Base-by-base conservation (phyloP, 2,797 vertebrate species). In the Crypturellus tataupa region DNA sequence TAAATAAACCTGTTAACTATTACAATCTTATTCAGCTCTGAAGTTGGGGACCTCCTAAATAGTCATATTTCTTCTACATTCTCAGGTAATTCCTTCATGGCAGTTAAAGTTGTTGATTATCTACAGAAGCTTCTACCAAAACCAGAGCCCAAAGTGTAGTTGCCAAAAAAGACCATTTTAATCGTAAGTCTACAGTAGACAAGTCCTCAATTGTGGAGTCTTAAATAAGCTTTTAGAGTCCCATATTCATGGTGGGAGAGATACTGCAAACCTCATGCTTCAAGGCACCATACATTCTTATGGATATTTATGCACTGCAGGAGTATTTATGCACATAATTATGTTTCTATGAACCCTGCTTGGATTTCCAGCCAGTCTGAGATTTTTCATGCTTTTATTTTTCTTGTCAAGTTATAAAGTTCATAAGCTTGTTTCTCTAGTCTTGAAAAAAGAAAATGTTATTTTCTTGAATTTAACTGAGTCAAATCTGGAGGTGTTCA, bases 51-150 rank as follows among this genome's bases (percentile, higher is more conserved):
- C 29, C 7, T 77, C 44, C 7, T 53, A 23, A 82, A 33, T 6
- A 29, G 24, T 39, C 33, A 53, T 6, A 5, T 19, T 65, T 56
- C 21, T 65, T 56, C 10, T n/a, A 4, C 29, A 58, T 42, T 64
- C 59, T 60, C 60, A 58, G 53, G 12, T 5, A 0, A 0, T 37
- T 11, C 18, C 31, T n/a, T 73, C 3, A 1, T 15, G 10, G 16
- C 37, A 60, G 31, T 64, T 70, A 39, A 37, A 24, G 27, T 21
- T 53, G 3, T 10, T 77, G 64, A 29, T 9, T 10, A 42, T 29
- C 35, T 8, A 35, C 20, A 40, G 16, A 87, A 85, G 4, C 17
- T 88, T 39, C 11, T 23, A 21, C 25, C 24, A 77, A 64, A 85
- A 55, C 12, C n/a, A 25, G 11, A 55, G 18, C 6, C 25, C 31